Percentiles rank a stretch among this genome's conserved stretches.
Evolutionary conservation across 2,888 invertebrate genomes (phyloP).

Genomic region (Sinodicranocentrus sp.): DNA sequence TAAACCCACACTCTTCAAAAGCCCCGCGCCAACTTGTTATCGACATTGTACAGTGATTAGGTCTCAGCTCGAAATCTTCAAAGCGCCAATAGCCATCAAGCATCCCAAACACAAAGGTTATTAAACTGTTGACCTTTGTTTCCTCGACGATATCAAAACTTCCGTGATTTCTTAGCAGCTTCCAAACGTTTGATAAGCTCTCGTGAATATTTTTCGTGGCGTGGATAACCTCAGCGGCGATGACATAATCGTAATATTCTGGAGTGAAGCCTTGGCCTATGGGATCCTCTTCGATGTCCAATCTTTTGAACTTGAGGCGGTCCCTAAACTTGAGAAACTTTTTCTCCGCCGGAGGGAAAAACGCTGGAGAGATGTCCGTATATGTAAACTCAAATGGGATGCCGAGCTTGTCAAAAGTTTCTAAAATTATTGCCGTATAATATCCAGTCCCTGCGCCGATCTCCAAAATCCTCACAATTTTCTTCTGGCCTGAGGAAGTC

Average conservation of each 20-base stretch:
- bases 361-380: conserved; percentile 48
- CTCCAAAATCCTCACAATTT: conserved; percentile 39
- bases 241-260: conserved; percentile 19
- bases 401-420: not conserved
- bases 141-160: conserved; percentile 45
- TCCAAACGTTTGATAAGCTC: conserved; percentile 25
- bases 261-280: conserved; percentile 29
- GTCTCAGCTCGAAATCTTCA: conserved; percentile 48
- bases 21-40: not conserved
- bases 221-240: conserved; percentile 19
- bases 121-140: not conserved
- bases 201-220: conserved; percentile 19
- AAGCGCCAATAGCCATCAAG: conserved; percentile 62
- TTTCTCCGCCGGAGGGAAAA: conserved; percentile 2
- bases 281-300: conserved; percentile 45
- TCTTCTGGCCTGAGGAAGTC: not conserved
- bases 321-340: not conserved
- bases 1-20: too few relatives aligned
- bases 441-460: conserved; percentile 41
- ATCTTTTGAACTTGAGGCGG: conserved; percentile 2
- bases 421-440: not conserved
- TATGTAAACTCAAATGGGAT: conserved; percentile 16
- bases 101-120: conserved; percentile 54
- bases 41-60: not conserved
- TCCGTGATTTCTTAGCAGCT: conserved; percentile 42